A percentile compares a stretch with the other conserved stretches of the same genome.
Conservation (phyloP, 2,113 vertebrate genomes). For the Gallinago paraguaiae region DNA sequence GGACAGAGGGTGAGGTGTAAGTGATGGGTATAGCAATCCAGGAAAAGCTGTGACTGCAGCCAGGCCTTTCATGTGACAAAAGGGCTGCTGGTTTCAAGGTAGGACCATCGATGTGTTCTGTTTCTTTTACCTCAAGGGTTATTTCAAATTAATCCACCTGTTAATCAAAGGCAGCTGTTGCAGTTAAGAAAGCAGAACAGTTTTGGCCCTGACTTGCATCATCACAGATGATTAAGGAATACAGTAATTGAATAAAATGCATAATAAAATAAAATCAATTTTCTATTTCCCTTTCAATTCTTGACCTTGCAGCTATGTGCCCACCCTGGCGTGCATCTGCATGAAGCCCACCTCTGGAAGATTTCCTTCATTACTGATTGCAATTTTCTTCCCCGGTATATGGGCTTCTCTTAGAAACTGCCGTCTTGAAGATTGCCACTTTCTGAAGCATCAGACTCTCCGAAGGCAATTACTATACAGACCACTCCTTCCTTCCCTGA, state of each 20-base stretch:
- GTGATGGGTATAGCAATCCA: background rate
- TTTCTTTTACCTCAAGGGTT: background rate
- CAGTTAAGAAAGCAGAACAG: background rate
- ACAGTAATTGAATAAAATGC: background rate
- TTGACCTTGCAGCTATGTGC: background rate
- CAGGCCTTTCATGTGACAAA: background rate
- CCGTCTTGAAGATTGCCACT: background rate
- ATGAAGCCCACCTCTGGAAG: background rate
- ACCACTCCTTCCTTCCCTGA: conserved; percentile 6
- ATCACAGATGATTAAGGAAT: background rate
- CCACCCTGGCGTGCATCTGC: background rate
- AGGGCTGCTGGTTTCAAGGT: background rate
- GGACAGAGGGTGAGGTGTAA: rapidly evolving
- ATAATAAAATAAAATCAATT: background rate
- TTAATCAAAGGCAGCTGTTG: background rate
- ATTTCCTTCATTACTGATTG: background rate
- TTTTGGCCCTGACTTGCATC: background rate
- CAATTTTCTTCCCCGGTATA: background rate
- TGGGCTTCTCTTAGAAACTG: background rate
- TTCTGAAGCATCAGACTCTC: background rate
- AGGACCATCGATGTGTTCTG: background rate
- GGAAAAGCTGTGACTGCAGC: background rate
- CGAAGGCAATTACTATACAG: background rate
- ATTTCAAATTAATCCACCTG: background rate
- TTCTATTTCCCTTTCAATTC: background rate